These are phyloP conservation scores for Arion vulgaris DNA, from an alignment of 1,140 invertebrate species.

Conservation along the genomic window DNA sequence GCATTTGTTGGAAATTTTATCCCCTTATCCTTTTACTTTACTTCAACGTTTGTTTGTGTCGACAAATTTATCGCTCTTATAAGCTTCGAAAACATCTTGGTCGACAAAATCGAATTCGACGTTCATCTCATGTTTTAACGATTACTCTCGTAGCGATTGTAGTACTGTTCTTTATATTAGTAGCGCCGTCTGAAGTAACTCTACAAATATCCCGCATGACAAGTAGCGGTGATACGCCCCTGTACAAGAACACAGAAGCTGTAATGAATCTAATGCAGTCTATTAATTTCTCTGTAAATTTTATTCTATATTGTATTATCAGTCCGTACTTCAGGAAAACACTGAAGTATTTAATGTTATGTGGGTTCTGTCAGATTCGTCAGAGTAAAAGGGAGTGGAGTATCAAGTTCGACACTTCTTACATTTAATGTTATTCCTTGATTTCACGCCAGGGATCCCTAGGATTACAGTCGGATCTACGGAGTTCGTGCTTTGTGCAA, in stretches of 20 bases:
- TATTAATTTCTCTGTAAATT: slow-evolving; percentile 63
- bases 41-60: slow-evolving; percentile 65
- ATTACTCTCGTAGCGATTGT: slow-evolving; percentile 66
- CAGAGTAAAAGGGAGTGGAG: slow-evolving; percentile 28
- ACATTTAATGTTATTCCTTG: slow-evolving; percentile 14
- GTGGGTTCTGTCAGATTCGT: slow-evolving; percentile 46
- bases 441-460: too few relatives aligned
- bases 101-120: slow-evolving; percentile 42
- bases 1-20: slow-evolving; percentile 67
- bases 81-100: slow-evolving; percentile 62
- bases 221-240: slow-evolving; percentile 34
- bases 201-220: slow-evolving; percentile 54
- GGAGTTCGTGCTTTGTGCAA: too few relatives aligned
- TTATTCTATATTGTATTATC: slow-evolving; percentile 63
- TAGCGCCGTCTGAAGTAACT: slow-evolving; percentile 65
- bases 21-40: slow-evolving; percentile 64
- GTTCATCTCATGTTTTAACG: slow-evolving; percentile 56
- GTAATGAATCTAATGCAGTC: slow-evolving; percentile 65
- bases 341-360: slow-evolving; percentile 55
- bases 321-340: slow-evolving; percentile 61
- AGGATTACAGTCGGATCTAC: too few relatives aligned
- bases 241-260: slow-evolving; percentile 53
- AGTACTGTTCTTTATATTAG: slow-evolving; percentile 66
- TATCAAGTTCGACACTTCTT: slow-evolving; percentile 45
- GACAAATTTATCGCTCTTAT: slow-evolving; percentile 67